A percentile compares a stretch with the other conserved stretches of the same genome.
These are phyloP conservation scores for Apocheima hispidaria DNA, from an alignment of 2,888 invertebrate genomes.

Conservation along the genomic window DNA sequence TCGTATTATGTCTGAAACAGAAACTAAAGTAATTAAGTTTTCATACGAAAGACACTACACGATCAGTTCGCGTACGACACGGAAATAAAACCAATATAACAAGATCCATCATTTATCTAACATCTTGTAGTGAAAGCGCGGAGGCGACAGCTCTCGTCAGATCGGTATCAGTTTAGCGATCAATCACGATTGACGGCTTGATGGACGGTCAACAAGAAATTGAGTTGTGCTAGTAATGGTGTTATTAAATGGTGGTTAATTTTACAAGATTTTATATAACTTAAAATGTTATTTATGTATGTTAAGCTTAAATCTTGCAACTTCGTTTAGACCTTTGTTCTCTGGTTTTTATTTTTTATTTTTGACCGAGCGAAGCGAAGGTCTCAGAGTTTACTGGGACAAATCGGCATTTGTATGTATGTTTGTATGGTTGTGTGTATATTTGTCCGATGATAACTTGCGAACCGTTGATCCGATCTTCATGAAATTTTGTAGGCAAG, in stretches of 20 bases:
- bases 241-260: constrained; percentile 15
- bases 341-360: too few relatives aligned
- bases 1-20: not conserved
- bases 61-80: not conserved
- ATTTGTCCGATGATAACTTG: too few relatives aligned
- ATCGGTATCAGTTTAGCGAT: constrained; percentile 27
- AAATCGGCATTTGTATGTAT: too few relatives aligned
- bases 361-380: too few relatives aligned
- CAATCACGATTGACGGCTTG: constrained; percentile 31
- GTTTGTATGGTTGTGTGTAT: too few relatives aligned
- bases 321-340: too few relatives aligned
- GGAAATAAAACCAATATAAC: constrained; percentile 22
- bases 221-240: constrained; percentile 24
- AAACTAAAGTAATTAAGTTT: not conserved
- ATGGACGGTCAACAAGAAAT: constrained; percentile 29
- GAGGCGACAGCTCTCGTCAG: constrained; percentile 30
- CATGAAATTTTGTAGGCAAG: too few relatives aligned
- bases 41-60: not conserved
- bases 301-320: too few relatives aligned
- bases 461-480: too few relatives aligned
- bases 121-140: constrained; percentile 30
- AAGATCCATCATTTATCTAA: constrained; percentile 31
- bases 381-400: too few relatives aligned
- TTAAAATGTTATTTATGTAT: too few relatives aligned
- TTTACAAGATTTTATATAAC: too few relatives aligned